phyloP scores from a whole-genome alignment of 2,113 vertebrate species.

The Pachycephala philippinensis region DNA sequence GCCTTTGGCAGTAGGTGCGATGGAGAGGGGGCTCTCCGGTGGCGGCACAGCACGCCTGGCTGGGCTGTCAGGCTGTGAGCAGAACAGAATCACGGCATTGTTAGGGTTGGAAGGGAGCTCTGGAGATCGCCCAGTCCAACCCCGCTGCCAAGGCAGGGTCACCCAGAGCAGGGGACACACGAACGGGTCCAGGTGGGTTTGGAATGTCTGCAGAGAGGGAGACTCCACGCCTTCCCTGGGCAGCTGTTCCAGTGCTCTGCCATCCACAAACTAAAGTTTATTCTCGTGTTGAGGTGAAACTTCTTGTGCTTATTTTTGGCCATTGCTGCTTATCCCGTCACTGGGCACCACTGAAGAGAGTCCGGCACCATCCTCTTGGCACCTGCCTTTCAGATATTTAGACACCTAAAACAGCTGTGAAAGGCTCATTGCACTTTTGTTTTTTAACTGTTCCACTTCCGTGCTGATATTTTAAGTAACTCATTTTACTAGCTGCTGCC shows the following conservation, averaged over 20 bases:
- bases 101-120: background rate
- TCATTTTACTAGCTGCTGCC: background rate
- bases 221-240: background rate
- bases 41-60: background rate
- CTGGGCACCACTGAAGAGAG: background rate
- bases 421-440: background rate
- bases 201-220: background rate
- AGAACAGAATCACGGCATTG: background rate
- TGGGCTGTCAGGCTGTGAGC: background rate
- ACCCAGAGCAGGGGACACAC: background rate
- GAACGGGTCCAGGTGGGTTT: fast-evolving
- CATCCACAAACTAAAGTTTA: background rate
- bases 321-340: background rate
- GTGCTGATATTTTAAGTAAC: background rate
- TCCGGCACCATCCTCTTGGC: background rate
- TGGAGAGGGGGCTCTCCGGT: background rate
- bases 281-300: background rate
- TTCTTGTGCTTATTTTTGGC: background rate
- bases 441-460: background rate
- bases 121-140: background rate
- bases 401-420: background rate
- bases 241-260: background rate
- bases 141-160: background rate
- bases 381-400: background rate
- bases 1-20: background rate